These are phyloP conservation scores for Corythucha ciliata DNA, from an alignment of 2,888 invertebrate species.

Conservation along the genomic window DNA sequence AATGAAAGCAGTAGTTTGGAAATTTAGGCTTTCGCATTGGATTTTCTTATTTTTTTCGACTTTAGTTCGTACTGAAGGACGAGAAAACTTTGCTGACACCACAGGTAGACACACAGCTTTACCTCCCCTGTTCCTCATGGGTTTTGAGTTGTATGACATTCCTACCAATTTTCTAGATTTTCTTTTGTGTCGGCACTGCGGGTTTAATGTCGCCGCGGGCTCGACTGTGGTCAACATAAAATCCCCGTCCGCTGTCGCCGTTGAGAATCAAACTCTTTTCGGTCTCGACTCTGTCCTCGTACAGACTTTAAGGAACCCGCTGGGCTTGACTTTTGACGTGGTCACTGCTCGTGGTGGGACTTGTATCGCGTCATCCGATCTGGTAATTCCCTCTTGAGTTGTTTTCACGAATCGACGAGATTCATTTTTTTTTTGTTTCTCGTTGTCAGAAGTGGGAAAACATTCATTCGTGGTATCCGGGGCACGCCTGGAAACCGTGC, in stretches of 20 bases:
- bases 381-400: not conserved
- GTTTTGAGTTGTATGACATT: no score
- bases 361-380: slow-evolving; percentile 45
- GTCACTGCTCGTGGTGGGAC: slow-evolving; percentile 47
- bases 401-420: not conserved
- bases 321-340: slow-evolving; percentile 48
- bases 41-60: no score
- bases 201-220: slow-evolving; percentile 50
- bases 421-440: slow-evolving; percentile 1
- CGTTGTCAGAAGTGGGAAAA: slow-evolving; percentile 44
- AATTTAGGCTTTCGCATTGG: no score
- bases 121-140: no score
- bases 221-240: slow-evolving; percentile 46
- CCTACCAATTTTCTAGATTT: slow-evolving; percentile 47
- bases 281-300: slow-evolving; percentile 47
- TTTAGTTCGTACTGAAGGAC: no score
- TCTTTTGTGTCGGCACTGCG: slow-evolving; percentile 51
- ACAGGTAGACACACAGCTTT: no score
- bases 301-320: slow-evolving; percentile 49
- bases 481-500: slow-evolving; percentile 54
- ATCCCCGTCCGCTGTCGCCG: slow-evolving; percentile 46
- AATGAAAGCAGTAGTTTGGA: no score
- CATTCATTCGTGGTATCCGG: slow-evolving; percentile 57
- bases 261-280: slow-evolving; percentile 47
- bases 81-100: no score